Percentiles rank a stretch among this genome's conserved stretches.
Conservation (phyloP, 2,888 invertebrate species). For the Stenodema calcarata region DNA sequence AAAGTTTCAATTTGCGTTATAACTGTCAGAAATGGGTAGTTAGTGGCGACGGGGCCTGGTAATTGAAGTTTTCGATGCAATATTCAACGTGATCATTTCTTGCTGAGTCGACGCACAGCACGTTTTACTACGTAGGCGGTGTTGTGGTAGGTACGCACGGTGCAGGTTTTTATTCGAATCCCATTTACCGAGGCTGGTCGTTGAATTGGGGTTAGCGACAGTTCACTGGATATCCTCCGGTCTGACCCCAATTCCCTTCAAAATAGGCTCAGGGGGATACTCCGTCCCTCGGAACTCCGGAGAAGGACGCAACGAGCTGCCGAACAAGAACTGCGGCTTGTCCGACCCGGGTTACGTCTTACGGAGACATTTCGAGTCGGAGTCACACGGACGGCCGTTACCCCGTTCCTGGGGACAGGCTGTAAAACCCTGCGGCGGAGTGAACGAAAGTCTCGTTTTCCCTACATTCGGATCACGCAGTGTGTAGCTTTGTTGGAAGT, state of each 20-base stretch:
- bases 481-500: too few species aligned
- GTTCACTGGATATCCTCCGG: background rate
- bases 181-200: background rate
- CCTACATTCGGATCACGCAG: background rate
- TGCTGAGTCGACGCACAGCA: too few species aligned
- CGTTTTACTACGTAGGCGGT: too few species aligned
- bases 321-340: background rate
- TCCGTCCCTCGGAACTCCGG: background rate
- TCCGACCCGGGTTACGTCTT: background rate
- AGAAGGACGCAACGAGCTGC: background rate
- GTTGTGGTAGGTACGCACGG: too few species aligned
- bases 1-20: too few species aligned
- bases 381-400: background rate
- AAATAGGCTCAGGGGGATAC: background rate
- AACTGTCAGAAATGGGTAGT: too few species aligned
- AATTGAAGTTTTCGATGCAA: too few species aligned
- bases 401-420: background rate
- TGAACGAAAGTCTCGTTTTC: background rate
- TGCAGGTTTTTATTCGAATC: background rate
- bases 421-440: background rate
- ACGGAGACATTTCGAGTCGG: background rate
- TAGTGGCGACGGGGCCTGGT: too few species aligned
- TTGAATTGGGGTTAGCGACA: background rate
- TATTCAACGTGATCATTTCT: too few species aligned
- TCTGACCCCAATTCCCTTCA: background rate